These are phyloP conservation scores for Apotomis turbidana DNA, from an alignment of 2,888 invertebrate species.

Conservation along the genomic window DNA sequence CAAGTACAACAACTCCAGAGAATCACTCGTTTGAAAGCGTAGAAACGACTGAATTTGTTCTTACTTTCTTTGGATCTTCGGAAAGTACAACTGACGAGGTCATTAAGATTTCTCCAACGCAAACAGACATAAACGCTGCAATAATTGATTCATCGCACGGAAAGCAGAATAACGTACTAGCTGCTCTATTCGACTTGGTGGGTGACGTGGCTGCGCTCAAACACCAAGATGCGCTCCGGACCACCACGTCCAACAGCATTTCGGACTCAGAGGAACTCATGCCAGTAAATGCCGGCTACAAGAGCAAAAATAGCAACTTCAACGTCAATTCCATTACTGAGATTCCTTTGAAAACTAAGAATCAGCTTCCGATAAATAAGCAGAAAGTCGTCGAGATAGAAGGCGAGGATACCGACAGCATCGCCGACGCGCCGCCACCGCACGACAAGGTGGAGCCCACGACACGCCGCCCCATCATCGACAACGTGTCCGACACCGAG, in stretches of 20 bases:
- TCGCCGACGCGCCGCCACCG: slow-evolving; percentile 72
- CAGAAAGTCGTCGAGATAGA: slow-evolving; percentile 72
- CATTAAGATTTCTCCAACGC: slow-evolving; percentile 64
- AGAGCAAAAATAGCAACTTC: slow-evolving; percentile 76
- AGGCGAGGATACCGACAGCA: slow-evolving; percentile 65
- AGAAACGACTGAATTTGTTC: slow-evolving; percentile 73
- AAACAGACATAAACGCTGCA: slow-evolving; percentile 62
- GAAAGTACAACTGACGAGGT: slow-evolving; percentile 71
- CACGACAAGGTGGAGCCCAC: slow-evolving; percentile 74
- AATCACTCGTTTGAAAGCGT: slow-evolving; percentile 62
- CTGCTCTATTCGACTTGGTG: slow-evolving; percentile 74
- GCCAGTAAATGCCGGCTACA: slow-evolving; percentile 75
- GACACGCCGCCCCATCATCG: slow-evolving; percentile 72
- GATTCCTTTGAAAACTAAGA: slow-evolving; percentile 67
- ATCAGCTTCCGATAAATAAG: slow-evolving; percentile 55
- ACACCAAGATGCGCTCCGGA: slow-evolving; percentile 56
- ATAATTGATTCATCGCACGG: slow-evolving; percentile 62
- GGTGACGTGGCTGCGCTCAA: slow-evolving; percentile 78
- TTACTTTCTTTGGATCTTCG: slow-evolving; percentile 66
- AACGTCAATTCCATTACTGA: slow-evolving; percentile 78
- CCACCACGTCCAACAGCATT: slow-evolving; percentile 55
- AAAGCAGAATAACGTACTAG: slow-evolving; percentile 63
- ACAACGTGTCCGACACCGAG: slow-evolving; percentile 69
- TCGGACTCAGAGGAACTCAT: slow-evolving; percentile 76
- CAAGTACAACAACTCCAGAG: slow-evolving; percentile 49